phyloP scores from a whole-genome alignment of 2,113 vertebrate species.

The Rhinolophus ferrumequinum region DNA sequence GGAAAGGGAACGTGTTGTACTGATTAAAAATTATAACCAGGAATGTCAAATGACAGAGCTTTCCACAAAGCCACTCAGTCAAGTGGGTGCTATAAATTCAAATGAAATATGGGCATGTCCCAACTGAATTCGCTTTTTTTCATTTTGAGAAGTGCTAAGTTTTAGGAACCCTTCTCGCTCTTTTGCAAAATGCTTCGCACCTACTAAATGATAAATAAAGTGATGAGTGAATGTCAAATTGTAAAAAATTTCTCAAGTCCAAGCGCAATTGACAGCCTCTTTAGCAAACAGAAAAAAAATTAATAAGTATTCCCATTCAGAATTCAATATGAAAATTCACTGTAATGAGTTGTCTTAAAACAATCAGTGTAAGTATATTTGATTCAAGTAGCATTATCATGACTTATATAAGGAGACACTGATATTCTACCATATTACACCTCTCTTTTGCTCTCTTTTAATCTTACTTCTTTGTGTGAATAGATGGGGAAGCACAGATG shows the following conservation, averaged over 20 bases:
- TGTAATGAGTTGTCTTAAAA: neutral
- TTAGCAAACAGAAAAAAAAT: constrained; percentile 13
- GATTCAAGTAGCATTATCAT: neutral
- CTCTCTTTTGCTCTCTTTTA: neutral
- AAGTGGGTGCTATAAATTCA: neutral
- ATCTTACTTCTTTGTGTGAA: neutral
- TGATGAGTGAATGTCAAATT: neutral
- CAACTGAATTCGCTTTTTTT: neutral
- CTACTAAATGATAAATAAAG: neutral
- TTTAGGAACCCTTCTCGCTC: neutral
- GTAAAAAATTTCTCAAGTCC: neutral
- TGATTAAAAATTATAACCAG: constrained; percentile 20
- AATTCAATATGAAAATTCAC: neutral
- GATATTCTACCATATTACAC: neutral
- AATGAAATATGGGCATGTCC: neutral
- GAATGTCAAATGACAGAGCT: neutral
- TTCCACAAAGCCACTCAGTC: neutral
- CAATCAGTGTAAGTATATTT: neutral
- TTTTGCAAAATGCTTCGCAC: neutral
- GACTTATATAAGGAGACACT: neutral
- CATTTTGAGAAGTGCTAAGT: neutral
- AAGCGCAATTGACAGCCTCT: neutral
- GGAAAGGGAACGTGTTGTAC: neutral
- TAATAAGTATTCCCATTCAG: neutral
- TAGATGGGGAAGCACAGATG: neutral